Base-by-base conservation (phyloP, 2,113 vertebrate genomes). In the Thalassarche chlororhynchos region DNA sequence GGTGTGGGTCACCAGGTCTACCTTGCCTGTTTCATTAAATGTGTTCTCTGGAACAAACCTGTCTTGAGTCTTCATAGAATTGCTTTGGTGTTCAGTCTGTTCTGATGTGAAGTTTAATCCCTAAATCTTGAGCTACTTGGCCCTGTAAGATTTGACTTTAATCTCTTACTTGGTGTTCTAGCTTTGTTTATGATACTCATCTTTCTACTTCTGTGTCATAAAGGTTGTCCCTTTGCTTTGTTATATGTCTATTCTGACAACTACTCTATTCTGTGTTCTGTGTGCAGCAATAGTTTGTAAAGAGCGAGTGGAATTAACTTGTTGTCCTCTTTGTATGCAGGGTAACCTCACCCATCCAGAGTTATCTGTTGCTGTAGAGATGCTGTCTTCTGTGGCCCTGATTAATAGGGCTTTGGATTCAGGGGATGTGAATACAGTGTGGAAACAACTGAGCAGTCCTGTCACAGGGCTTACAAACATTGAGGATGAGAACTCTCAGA, bases 301-400 rank as follows among this genome's bases (percentile, higher is more conserved):
- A 60, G 62, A 65, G 31, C 0, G 0, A 52, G 46, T 38, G 60
- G 42, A 89, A 65, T 54, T 87, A 36, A 94, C 85, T 80, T 54
- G 9, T 68, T 74, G 17, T 75, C 16, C 31, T 44, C 15, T 79
- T 55, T 58, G 58, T 79, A 34, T 32, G 7, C 97, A 99, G 99
- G 99, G 99, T 47, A 98, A 98, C 46, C 99, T 99, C 94, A 99
- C 98, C 5, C 99, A 99, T 84, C 98, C 99, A 0, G 99, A 99
- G 91, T 98, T 99, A 66, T 98, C 99, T 0, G 99, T 99, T 55
- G 99, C 99, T 1, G 99, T 99, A 93, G 99, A 99, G 98, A 99
- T 99, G 99, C 97, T 99, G 97, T 99, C 99, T 4, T 99, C 99
- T 0, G 99, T 99, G 97, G 99, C 99, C 81, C 97, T 99, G 62